phyloP scores from a whole-genome alignment of 2,888 invertebrate species.

The Bibio marci region DNA sequence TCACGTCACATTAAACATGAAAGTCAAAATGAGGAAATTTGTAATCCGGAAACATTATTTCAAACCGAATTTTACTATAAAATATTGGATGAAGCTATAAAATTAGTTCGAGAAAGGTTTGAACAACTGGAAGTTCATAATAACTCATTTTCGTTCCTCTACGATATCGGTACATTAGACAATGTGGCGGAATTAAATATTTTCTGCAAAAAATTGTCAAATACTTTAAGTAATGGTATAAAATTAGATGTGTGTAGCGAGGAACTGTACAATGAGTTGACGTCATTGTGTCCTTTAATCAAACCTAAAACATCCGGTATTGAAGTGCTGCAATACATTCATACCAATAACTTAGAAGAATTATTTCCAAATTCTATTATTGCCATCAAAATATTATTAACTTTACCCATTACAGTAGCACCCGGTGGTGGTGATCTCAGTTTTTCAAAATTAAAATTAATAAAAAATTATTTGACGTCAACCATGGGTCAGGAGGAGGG shows the following conservation, averaged over 20 bases:
- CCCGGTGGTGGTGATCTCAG: slow-evolving; percentile 5
- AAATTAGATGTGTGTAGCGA: slow-evolving; percentile 3
- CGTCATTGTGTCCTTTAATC: slow-evolving; percentile 1
- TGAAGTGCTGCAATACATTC: slow-evolving; percentile 2
- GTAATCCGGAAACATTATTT: slow-evolving; percentile 3
- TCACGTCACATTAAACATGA: not conserved
- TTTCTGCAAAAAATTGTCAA: not conserved
- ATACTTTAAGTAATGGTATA: not conserved
- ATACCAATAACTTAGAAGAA: slow-evolving; percentile 2
- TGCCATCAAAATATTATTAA: slow-evolving; percentile 4
- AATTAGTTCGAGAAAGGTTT: slow-evolving; percentile 1
- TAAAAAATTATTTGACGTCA: slow-evolving; percentile 1
- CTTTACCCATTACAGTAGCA: slow-evolving; percentile 6
- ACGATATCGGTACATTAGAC: slow-evolving; percentile 3
- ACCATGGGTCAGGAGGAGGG: slow-evolving; percentile 1
- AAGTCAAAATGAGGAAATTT: not conserved
- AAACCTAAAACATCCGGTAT: not conserved
- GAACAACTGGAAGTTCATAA: slow-evolving; percentile 1
- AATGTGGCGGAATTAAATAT: not conserved
- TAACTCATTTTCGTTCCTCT: slow-evolving; percentile 4
- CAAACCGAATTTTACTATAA: slow-evolving; percentile 6
- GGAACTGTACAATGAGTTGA: slow-evolving; percentile 4
- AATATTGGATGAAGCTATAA: slow-evolving; percentile 5
- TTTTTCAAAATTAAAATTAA: slow-evolving; percentile 7
- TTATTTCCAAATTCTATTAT: slow-evolving; percentile 5